These are phyloP conservation scores for Ciconia maguari DNA, from an alignment of 2,113 vertebrate species.

Conservation along the genomic window DNA sequence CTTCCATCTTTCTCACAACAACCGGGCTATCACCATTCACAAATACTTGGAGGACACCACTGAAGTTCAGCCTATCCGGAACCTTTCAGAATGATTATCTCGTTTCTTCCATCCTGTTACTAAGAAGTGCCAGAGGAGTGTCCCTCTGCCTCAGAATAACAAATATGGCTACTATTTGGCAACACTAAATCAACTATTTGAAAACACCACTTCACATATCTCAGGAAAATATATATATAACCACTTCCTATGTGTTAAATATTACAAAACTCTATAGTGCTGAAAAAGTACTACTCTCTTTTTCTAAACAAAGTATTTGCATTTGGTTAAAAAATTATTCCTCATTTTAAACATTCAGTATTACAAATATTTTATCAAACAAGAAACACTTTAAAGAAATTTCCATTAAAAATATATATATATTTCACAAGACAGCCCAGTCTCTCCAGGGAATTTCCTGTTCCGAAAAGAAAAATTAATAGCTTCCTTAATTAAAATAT, in stretches of 20 bases:
- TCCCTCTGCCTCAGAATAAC: background rate
- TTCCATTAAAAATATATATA: background rate
- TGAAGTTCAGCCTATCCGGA: background rate
- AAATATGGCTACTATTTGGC: background rate
- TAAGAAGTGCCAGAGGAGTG: background rate
- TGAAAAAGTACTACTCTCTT: background rate
- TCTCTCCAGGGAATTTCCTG: conserved; percentile 36
- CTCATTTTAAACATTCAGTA: background rate
- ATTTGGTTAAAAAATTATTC: background rate
- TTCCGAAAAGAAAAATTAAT: conserved; percentile 27
- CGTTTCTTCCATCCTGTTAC: background rate
- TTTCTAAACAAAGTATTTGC: background rate
- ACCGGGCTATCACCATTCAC: background rate
- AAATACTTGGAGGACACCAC: background rate
- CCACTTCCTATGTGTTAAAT: background rate
- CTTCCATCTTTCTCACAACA: background rate
- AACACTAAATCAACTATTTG: background rate
- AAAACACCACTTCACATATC: background rate
- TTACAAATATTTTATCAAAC: conserved; percentile 14
- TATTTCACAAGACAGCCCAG: conserved; percentile 2
- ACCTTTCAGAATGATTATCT: background rate
- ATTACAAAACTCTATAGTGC: background rate
- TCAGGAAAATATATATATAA: background rate
- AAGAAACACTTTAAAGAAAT: conserved; percentile 20
- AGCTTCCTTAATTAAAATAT: conserved; percentile 66